phyloP scores from a whole-genome alignment of 2,113 vertebrate genomes.

The Otis tarda region DNA sequence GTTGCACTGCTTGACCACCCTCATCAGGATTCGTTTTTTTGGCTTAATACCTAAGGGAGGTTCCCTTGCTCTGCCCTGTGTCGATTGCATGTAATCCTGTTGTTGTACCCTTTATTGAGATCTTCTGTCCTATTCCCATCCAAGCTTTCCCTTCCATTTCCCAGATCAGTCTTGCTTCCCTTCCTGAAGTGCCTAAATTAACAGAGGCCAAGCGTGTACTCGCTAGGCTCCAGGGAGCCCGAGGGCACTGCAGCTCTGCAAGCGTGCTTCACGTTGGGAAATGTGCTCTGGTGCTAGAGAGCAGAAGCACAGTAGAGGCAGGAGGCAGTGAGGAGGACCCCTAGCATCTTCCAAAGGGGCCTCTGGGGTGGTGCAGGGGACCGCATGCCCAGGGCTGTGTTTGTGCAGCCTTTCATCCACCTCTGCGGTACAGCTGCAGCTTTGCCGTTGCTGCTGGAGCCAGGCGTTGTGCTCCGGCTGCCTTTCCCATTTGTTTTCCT shows the following conservation, averaged over 20 bases:
- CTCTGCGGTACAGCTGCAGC: fast-evolving
- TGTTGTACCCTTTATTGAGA: neutral
- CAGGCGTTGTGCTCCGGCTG: neutral
- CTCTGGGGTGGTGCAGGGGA: fast-evolving
- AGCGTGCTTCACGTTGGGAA: neutral
- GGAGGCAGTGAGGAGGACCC: neutral
- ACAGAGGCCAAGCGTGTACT: neutral
- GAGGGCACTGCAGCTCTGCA: neutral
- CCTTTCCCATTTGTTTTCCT: neutral
- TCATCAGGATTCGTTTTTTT: neutral
- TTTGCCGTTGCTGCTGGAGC: neutral
- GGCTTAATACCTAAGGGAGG: neutral
- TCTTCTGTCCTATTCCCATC: fast-evolving
- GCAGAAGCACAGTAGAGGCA: neutral
- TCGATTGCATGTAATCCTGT: neutral
- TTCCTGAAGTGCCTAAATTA: neutral
- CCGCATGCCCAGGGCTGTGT: neutral
- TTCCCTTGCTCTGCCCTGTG: neutral
- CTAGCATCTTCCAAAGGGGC: neutral
- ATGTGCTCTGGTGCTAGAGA: neutral
- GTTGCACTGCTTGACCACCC: neutral
- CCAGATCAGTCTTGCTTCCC: neutral
- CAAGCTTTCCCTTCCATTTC: neutral
- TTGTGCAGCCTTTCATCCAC: neutral
- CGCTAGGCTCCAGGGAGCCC: fast-evolving